Evolutionary conservation across 2,888 invertebrate genomes (phyloP).

Genomic region (Sialis fuliginosa): DNA sequence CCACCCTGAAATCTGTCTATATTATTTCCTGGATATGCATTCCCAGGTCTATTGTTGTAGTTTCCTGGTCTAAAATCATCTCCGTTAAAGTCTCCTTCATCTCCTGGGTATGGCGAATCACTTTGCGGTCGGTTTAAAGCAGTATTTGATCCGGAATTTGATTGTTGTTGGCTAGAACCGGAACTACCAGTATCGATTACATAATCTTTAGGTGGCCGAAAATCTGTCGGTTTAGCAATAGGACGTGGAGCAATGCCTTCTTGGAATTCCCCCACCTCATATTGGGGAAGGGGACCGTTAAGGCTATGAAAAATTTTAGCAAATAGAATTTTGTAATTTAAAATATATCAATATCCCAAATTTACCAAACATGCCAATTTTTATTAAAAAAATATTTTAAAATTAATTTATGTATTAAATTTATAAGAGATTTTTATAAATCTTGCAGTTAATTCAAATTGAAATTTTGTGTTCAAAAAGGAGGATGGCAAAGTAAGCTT

Average conservation of each 20-base stretch:
- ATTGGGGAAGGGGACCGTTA: conserved; percentile 6
- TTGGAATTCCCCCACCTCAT: conserved; percentile 7
- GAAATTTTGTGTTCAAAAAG: no score
- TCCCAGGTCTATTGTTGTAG: no score
- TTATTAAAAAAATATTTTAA: background rate
- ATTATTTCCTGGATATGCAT: no score
- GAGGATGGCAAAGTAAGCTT: no score
- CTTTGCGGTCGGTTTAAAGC: background rate
- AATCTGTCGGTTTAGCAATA: conserved; percentile 6
- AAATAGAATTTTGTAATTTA: background rate
- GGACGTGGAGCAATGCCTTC: conserved; percentile 6
- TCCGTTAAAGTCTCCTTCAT: background rate
- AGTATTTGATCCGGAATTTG: background rate
- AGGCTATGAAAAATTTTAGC: background rate
- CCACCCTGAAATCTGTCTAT: no score
- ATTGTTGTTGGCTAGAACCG: conserved; percentile 1
- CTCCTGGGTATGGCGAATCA: background rate
- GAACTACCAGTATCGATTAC: background rate
- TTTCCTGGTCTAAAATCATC: background rate
- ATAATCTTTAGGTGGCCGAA: conserved; percentile 8
- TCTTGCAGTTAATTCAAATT: no score
- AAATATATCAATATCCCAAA: no score
- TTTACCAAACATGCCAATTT: no score
- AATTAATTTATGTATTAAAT: background rate
- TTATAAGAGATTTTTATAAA: background rate